phyloP scores from a whole-genome alignment of 2,797 vertebrate species.

The Psittacula derbiana region DNA sequence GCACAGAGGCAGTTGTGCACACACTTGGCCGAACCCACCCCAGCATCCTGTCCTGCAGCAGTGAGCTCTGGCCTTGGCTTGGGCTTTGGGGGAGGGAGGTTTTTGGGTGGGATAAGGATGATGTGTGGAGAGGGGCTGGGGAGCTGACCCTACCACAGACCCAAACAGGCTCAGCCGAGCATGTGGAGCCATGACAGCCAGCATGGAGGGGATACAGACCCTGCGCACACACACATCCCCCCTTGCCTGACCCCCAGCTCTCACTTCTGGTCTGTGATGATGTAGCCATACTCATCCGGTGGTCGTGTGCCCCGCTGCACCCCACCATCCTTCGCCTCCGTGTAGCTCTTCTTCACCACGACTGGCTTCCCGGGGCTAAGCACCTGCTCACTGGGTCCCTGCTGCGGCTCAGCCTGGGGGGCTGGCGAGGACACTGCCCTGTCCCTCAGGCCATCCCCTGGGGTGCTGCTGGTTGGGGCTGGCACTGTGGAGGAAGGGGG shows the following conservation, averaged over 20 bases:
- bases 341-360: slow-evolving; percentile 55
- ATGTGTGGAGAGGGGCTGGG: not conserved
- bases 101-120: not conserved
- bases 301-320: not conserved
- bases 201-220: not conserved
- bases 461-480: not conserved
- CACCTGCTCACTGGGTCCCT: not conserved
- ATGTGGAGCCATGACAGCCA: not conserved
- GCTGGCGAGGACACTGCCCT: not conserved
- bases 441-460: not conserved
- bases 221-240: not conserved
- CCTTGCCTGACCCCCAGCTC: not conserved
- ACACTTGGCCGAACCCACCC: not conserved
- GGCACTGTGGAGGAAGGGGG: not conserved
- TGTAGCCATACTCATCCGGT: slow-evolving; percentile 92
- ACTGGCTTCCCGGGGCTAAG: not conserved
- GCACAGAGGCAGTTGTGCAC: not conserved
- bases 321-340: not conserved
- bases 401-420: not conserved
- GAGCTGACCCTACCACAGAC: not conserved
- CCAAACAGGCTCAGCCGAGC: not conserved
- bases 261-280: slow-evolving; percentile 93
- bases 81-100: not conserved
- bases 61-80: not conserved
- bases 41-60: not conserved